Conservation (phyloP, 2,113 vertebrate species). For the Odontesthes bonariensis region DNA sequence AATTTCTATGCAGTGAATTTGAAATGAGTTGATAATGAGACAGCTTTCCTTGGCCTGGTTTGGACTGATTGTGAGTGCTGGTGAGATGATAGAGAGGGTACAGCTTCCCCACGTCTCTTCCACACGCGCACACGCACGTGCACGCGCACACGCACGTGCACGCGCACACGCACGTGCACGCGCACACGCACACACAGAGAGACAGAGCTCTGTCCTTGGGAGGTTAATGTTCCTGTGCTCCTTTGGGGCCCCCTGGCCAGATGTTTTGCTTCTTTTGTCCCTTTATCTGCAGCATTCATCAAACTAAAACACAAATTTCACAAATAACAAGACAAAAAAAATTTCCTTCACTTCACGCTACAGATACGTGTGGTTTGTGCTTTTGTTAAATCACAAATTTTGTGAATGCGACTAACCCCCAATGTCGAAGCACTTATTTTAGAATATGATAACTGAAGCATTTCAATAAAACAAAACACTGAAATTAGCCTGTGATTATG, state of each 20-base stretch:
- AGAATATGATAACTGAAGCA: no score
- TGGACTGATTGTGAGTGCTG: constrained; percentile 23
- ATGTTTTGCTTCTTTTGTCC: constrained; percentile 44
- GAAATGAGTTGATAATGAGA: constrained; percentile 36
- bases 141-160: constrained; percentile 1
- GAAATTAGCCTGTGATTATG: no score
- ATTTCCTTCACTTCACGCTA: neutral
- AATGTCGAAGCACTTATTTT: no score
- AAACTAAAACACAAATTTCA: constrained; percentile 1
- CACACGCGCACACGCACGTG: neutral
- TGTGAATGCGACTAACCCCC: neutral
- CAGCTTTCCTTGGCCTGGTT: constrained; percentile 10
- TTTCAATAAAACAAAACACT: no score
- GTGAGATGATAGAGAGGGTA: constrained; percentile 1
- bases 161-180: neutral
- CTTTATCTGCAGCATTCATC: constrained; percentile 44
- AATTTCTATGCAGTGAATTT: constrained; percentile 32
- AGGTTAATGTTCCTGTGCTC: constrained; percentile 39
- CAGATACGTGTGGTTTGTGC: neutral
- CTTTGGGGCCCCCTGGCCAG: constrained; percentile 29
- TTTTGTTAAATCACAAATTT: neutral
- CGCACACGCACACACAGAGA: constrained; percentile 7
- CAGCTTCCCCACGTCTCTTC: neutral
- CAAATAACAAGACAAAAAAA: no score
- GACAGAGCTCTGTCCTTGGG: constrained; percentile 37